phyloP scores from a whole-genome alignment of 2,113 vertebrate genomes.

The Clarias magur region DNA sequence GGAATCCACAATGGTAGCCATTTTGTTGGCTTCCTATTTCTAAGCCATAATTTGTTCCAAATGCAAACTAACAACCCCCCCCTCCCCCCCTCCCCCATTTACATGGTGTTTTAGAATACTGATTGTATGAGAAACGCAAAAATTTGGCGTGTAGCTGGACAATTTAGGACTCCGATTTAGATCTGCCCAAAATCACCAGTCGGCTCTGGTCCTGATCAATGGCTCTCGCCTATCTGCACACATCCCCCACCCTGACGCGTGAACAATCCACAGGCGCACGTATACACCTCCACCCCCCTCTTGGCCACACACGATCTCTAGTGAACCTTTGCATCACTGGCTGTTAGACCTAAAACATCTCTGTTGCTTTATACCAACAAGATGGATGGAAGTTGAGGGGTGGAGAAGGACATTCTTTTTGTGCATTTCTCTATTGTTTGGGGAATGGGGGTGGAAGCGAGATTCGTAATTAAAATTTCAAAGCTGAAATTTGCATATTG shows the following conservation, averaged over 20 bases:
- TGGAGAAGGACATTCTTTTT: slow-evolving; percentile 13
- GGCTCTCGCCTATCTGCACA: slow-evolving; percentile 20
- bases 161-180: not conserved
- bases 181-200: slow-evolving; percentile 24
- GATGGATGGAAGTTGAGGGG: slow-evolving; percentile 23
- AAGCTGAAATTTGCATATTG: slow-evolving; percentile 31
- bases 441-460: not conserved
- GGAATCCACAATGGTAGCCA: slow-evolving; percentile 13
- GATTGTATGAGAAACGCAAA: not conserved
- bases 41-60: not conserved
- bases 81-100: not conserved
- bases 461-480: slow-evolving; percentile 31
- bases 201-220: slow-evolving; percentile 47
- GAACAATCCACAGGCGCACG: slow-evolving; percentile 20
- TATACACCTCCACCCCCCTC: slow-evolving; percentile 27
- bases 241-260: slow-evolving; percentile 40
- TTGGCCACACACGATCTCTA: slow-evolving; percentile 24
- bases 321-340: slow-evolving; percentile 21
- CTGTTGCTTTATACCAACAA: slow-evolving; percentile 30
- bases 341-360: slow-evolving; percentile 28
- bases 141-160: too few species aligned
- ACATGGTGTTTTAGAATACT: not conserved
- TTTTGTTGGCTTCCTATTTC: slow-evolving; percentile 22
- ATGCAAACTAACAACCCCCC: not conserved
- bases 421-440: slow-evolving; percentile 28